Conservation (phyloP, 2,797 vertebrate species). For the Cirrhinus mrigala region DNA sequence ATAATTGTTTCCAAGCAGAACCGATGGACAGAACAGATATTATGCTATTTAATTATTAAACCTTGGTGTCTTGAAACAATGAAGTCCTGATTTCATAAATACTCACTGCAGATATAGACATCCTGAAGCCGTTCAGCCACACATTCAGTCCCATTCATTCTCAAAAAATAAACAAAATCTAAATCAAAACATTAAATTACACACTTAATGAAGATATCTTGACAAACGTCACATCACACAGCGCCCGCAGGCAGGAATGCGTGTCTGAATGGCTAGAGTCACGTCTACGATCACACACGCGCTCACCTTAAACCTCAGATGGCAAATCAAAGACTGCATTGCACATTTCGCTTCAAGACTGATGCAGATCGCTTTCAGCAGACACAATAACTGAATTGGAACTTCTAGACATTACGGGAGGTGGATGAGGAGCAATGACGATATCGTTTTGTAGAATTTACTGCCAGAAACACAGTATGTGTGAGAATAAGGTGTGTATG, state of each 20-base stretch:
- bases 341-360: conserved; percentile 4
- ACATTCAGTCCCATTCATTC: not conserved
- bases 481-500: conserved; percentile 24
- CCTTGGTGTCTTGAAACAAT: not conserved
- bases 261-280: conserved; percentile 20
- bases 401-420: not conserved
- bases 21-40: not conserved
- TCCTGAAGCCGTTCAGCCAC: conserved; percentile 31
- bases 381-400: conserved; percentile 2
- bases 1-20: not conserved
- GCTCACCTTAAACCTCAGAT: not conserved
- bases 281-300: not conserved
- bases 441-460: conserved; percentile 17
- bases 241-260: conserved; percentile 18
- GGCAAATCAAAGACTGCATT: not conserved
- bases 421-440: not conserved
- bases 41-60: not conserved
- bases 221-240: not conserved
- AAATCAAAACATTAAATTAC: not conserved
- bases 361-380: not conserved
- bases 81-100: not conserved
- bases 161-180: not conserved
- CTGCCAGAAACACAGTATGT: conserved; percentile 40
- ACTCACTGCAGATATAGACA: not conserved
- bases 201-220: not conserved